Conservation (phyloP, 2,113 vertebrate species). For the Pardalotus punctatus region DNA sequence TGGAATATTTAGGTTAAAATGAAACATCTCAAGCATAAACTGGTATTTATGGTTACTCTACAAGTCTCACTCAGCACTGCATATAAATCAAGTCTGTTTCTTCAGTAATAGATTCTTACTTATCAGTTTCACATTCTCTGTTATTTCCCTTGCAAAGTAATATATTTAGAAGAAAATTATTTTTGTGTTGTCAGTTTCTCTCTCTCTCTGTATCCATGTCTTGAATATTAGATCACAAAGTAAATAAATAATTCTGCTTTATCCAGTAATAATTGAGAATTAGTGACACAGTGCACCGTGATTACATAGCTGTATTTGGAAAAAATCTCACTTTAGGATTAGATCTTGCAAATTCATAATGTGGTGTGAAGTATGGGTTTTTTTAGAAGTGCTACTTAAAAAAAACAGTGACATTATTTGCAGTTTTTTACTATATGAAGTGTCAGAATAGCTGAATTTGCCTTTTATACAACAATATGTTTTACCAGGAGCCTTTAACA, state of each 20-base stretch:
- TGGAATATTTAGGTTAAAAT: background rate
- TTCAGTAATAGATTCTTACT: background rate
- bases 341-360: background rate
- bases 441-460: background rate
- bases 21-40: background rate
- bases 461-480: background rate
- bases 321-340: background rate
- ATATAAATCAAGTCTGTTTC: background rate
- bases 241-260: conserved; percentile 1
- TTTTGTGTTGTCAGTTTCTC: background rate
- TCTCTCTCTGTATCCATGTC: background rate
- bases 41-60: background rate
- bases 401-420: background rate
- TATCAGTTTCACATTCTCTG: background rate
- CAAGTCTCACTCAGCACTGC: background rate
- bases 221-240: background rate
- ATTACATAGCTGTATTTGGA: background rate
- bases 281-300: background rate
- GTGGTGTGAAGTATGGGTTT: background rate
- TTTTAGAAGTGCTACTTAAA: background rate
- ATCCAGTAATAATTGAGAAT: background rate
- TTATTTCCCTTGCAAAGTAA: background rate
- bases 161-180: background rate
- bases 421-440: background rate
- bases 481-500: background rate